Conservation (phyloP, 2,888 invertebrate species). For the Dryobotodes eremita region DNA sequence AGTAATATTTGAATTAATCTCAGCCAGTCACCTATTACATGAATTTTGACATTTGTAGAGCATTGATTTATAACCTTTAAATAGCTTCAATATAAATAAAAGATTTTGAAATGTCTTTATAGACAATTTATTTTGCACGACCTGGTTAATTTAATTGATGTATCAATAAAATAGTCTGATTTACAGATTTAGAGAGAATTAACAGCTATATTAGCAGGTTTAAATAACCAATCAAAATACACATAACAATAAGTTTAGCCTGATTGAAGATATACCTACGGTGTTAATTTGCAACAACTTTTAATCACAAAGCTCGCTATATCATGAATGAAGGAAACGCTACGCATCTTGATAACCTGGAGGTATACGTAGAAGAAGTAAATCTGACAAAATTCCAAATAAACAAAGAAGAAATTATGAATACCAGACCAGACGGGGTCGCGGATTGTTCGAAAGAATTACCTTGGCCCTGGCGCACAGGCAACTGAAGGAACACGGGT, state of each 20-base stretch:
- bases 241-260: neutral
- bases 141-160: no score
- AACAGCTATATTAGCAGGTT: neutral
- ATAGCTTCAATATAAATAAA: neutral
- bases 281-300: neutral
- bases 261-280: neutral
- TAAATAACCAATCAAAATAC: neutral
- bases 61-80: slow-evolving; percentile 34
- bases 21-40: slow-evolving; percentile 8
- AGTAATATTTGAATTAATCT: slow-evolving; percentile 24
- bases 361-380: neutral
- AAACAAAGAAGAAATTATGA: neutral
- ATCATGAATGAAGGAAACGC: neutral
- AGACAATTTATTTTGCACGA: slow-evolving; percentile 26
- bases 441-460: no score
- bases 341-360: neutral
- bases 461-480: no score
- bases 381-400: neutral
- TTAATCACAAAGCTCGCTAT: neutral
- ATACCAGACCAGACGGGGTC: neutral
- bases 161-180: no score
- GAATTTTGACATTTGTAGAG: slow-evolving; percentile 46
- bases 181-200: no score
- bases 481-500: no score
- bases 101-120: slow-evolving; percentile 19